A percentile compares a stretch with the other conserved stretches of the same genome.
Evolutionary conservation across 2,888 invertebrate genomes (phyloP).

Genomic region (Drosophila mercatorum): DNA sequence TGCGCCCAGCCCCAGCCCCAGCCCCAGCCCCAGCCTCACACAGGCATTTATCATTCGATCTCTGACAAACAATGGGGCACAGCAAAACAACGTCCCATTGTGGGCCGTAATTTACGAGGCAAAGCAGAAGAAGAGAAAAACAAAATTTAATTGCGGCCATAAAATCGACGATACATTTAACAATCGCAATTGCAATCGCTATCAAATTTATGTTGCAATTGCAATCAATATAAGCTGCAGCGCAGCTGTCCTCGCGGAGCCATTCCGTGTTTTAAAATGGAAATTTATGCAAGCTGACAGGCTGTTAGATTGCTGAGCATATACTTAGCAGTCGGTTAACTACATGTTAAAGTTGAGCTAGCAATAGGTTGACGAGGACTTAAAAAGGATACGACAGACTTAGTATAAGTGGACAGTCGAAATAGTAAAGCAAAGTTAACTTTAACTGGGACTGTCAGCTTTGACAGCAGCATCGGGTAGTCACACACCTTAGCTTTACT

Average conservation of each 20-base stretch:
- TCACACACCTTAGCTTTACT: background rate
- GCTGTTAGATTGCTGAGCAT: background rate
- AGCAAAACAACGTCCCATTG: slow-evolving; percentile 19
- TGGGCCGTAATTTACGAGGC: slow-evolving; percentile 43
- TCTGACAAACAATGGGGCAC: slow-evolving; percentile 32
- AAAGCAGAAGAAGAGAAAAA: slow-evolving; percentile 2
- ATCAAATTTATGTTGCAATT: slow-evolving; percentile 61
- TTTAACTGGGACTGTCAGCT: background rate
- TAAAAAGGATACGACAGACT: no score
- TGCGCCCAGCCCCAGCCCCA: slow-evolving; percentile 1
- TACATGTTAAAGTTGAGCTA: background rate
- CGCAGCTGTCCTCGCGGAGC: background rate
- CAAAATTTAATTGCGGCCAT: slow-evolving; percentile 69
- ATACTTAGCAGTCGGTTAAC: background rate
- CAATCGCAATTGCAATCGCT: slow-evolving; percentile 54
- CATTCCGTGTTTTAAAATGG: slow-evolving; percentile 2
- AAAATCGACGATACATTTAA: slow-evolving; percentile 52
- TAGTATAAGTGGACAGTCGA: background rate
- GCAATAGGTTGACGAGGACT: background rate
- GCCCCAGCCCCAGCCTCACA: background rate
- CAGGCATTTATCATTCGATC: slow-evolving; percentile 50
- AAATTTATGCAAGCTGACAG: slow-evolving; percentile 3
- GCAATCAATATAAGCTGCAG: slow-evolving; percentile 37
- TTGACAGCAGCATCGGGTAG: background rate
- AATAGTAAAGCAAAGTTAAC: background rate